Evolutionary conservation across 2,797 vertebrate species (phyloP), one percentile per base, ranked within the genome.

Genomic region (Sphenodon punctatus): DNA sequence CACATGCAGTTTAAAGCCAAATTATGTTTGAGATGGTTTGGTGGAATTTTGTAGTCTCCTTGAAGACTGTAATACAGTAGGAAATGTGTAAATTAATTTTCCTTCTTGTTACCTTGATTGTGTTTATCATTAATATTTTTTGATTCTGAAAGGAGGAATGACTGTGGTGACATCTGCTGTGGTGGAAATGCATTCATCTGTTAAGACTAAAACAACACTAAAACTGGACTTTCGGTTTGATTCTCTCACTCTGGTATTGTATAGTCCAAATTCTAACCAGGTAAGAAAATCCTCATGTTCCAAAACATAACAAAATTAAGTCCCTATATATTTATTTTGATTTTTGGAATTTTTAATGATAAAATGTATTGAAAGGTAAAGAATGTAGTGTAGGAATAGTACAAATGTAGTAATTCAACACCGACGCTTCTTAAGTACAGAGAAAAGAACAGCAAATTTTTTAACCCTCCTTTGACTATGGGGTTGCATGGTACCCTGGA

Each of bases 151-250:
- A 91, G 70, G 64, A 98, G 98, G 96, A 87, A 96, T 96, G 91
- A 98, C 96, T 23, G 95, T 99, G 61, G 97, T 99, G 82, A 99
- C 96, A 1, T 96, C 98, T 82, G 98, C 98, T 76, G 96, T 99
- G 46, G 98, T 99, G 63, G 99, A 99, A 94, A 88, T 95, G 13
- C 97, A 97, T 81, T 96, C 97, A 84, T 92, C 72, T 70, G 64
- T 80, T 78, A 97, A 96, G 91, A 90, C 97, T 84, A 98, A 97
- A 94, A 99, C 85, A 46, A 97, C 96, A 0, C 92, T 99, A 27
- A 99, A 98, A 82, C 73, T 99, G 72, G 95, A 97, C 90, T 99
- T 99, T 91, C 96, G 92, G 93, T 99, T 99, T 3, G 98, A 99
- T 90, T 98, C 97, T 66, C 94, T 99, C 95, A 97, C 97, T 4